Percentiles rank a stretch among this genome's conserved stretches.
phyloP scores from a whole-genome alignment of 1,140 invertebrate species.

The Ips nitidus region DNA sequence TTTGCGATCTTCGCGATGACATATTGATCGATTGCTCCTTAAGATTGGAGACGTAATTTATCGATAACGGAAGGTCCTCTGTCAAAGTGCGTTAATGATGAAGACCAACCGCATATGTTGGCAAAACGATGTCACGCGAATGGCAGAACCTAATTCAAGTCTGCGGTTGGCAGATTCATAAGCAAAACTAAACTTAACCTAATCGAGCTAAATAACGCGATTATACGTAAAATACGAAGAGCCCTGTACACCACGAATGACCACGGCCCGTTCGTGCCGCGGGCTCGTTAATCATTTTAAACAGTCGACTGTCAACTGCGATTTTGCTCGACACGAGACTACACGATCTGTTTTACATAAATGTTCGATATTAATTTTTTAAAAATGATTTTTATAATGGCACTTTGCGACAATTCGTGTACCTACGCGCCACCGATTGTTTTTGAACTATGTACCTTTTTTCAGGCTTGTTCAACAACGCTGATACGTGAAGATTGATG shows the following conservation, averaged over 20 bases:
- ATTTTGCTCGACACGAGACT: constrained; percentile 30
- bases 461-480: too few relatives aligned
- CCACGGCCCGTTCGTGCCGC: constrained; percentile 9
- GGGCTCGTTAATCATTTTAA: constrained; percentile 22
- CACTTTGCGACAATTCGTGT: neutral
- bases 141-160: too few relatives aligned
- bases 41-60: neutral
- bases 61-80: too few relatives aligned
- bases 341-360: constrained; percentile 30
- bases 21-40: constrained; percentile 12
- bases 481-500: too few relatives aligned
- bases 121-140: too few relatives aligned
- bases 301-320: constrained; percentile 25
- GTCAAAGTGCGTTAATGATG: too few relatives aligned
- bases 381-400: constrained; percentile 19
- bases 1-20: constrained; percentile 6
- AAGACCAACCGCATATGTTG: too few relatives aligned
- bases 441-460: too few relatives aligned
- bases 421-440: too few relatives aligned
- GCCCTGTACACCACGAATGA: constrained; percentile 2
- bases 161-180: too few relatives aligned
- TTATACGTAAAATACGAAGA: neutral
- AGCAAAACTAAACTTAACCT: too few relatives aligned
- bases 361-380: constrained; percentile 31
- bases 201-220: neutral